phyloP scores from a whole-genome alignment of 2,797 vertebrate species.

The Threskiornis aethiopicus region DNA sequence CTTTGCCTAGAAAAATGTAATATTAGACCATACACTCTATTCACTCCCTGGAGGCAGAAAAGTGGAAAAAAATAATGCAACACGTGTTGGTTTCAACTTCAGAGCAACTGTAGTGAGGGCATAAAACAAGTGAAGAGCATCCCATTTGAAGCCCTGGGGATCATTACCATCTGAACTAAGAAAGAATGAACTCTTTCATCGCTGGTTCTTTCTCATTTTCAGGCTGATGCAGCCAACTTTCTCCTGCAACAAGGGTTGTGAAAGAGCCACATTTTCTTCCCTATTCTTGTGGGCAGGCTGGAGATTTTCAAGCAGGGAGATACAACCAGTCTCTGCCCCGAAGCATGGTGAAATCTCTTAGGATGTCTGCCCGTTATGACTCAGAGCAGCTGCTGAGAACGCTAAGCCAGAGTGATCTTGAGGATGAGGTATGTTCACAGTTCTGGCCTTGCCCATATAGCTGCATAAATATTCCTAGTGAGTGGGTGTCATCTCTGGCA shows the following conservation, averaged over 20 bases:
- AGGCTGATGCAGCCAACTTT: not conserved
- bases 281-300: not conserved
- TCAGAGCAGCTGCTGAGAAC: constrained; percentile 45
- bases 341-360: not conserved
- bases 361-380: not conserved
- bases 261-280: not conserved
- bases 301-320: not conserved
- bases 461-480: constrained; percentile 40
- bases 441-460: not conserved
- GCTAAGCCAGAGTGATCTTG: not conserved
- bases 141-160: not conserved
- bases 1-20: not conserved
- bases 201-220: not conserved
- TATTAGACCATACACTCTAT: not conserved
- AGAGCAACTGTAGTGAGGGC: not conserved
- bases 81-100: not conserved
- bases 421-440: constrained; percentile 10
- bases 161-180: not conserved
- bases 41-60: not conserved
- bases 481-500: constrained; percentile 45
- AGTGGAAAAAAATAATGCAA: not conserved
- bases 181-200: not conserved
- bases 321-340: not conserved
- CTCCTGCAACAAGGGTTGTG: not conserved
- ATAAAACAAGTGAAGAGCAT: not conserved